These are phyloP conservation scores for Capromys pilorides DNA, from an alignment of 2,797 vertebrate genomes.

Conservation along the genomic window DNA sequence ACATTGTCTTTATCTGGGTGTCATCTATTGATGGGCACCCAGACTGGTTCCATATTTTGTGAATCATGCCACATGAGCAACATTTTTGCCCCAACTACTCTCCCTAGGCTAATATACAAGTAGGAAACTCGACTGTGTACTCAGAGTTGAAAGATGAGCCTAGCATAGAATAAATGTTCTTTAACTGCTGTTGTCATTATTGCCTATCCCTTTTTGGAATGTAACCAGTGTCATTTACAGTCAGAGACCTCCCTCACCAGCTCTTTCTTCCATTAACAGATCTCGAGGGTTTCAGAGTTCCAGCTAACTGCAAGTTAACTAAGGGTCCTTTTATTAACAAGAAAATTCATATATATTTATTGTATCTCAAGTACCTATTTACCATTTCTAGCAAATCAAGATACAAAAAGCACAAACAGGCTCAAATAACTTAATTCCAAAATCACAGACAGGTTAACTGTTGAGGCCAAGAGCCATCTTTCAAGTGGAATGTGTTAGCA, in stretches of 20 bases:
- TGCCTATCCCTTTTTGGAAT: neutral
- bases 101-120: neutral
- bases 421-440: constrained; percentile 27
- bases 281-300: constrained; percentile 21
- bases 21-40: neutral
- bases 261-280: neutral
- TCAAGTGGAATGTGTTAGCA: constrained; percentile 31
- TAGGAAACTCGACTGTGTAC: neutral
- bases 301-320: neutral
- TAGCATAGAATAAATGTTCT: neutral
- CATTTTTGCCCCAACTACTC: neutral
- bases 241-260: neutral
- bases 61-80: neutral
- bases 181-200: neutral
- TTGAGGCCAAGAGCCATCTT: neutral
- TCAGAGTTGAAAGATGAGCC: neutral
- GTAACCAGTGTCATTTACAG: neutral
- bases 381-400: constrained; percentile 38
- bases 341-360: constrained; percentile 35
- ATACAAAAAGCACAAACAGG: constrained; percentile 12
- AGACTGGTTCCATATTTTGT: neutral
- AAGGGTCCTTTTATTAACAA: constrained; percentile 50
- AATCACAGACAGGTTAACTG: neutral
- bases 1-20: neutral
- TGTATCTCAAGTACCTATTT: constrained; percentile 20